Conservation (phyloP, 2,113 vertebrate genomes). For the rat (Rattus norvegicus) region GRCr8 NC_086025.1:135664501-135665000, state of each 20-base stretch:
- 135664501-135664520: not conserved
- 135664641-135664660: not conserved
- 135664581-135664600: not conserved
- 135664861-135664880: not conserved
- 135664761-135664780: constrained; percentile 78
- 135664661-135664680: constrained; percentile 53
- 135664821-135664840: not conserved
- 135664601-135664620: not conserved
- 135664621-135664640: not conserved
- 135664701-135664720: constrained; percentile 64
- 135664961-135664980: constrained; percentile 75
- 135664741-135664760: constrained; percentile 71
- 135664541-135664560: not conserved
- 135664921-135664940: constrained; percentile 37
- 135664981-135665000: constrained; percentile 77
- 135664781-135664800: constrained; percentile 51
- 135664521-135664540: constrained; percentile 44
- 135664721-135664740: constrained; percentile 65
- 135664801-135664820: constrained; percentile 51
- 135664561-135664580: not conserved
- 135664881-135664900: not conserved
- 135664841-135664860: constrained; percentile 20
- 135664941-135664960: constrained; percentile 66
- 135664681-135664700: constrained; percentile 44
- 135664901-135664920: not conserved